A percentile compares a stretch with the other conserved stretches of the same genome.
Conservation (phyloP, 35 echinoderm and acorn worm genomes). For the Apostichopus californicus region DNA sequence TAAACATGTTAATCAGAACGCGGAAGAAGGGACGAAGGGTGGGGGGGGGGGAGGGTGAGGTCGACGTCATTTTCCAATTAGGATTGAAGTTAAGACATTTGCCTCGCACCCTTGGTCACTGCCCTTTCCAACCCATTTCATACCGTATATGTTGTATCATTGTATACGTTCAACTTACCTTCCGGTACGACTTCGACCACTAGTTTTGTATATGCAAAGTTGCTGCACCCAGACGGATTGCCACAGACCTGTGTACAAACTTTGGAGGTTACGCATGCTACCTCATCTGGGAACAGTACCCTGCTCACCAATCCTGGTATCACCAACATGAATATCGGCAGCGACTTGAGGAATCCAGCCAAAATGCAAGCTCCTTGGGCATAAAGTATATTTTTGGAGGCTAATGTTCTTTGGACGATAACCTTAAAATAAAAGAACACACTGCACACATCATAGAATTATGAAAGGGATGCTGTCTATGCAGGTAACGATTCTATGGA, state of each 20-base stretch:
- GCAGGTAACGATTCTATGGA: not conserved
- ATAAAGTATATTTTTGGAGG: constrained; percentile 70
- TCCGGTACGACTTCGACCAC: constrained; percentile 74
- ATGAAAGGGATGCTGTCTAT: not conserved
- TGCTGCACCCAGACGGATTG: constrained; percentile 69
- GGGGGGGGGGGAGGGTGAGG: no score
- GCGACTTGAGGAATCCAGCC: constrained; percentile 71
- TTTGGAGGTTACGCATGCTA: constrained; percentile 74
- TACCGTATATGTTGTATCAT: not conserved
- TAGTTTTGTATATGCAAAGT: constrained; percentile 79
- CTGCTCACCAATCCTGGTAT: constrained; percentile 85
- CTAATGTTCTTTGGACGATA: constrained; percentile 81
- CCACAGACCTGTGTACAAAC: constrained; percentile 64
- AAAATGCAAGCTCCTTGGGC: constrained; percentile 83
- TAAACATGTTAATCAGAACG: no score
- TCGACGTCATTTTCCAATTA: no score
- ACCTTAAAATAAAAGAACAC: constrained; percentile 60
- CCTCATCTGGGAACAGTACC: constrained; percentile 70
- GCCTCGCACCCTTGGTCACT: no score
- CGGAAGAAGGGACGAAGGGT: no score
- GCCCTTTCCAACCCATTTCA: no score
- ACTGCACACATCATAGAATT: not conserved
- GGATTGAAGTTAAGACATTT: no score
- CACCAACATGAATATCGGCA: constrained; percentile 85
- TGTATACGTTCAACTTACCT: constrained; percentile 52